phyloP scores from a whole-genome alignment of 2,113 vertebrate species.

The Cyprinodon variegatus region DNA sequence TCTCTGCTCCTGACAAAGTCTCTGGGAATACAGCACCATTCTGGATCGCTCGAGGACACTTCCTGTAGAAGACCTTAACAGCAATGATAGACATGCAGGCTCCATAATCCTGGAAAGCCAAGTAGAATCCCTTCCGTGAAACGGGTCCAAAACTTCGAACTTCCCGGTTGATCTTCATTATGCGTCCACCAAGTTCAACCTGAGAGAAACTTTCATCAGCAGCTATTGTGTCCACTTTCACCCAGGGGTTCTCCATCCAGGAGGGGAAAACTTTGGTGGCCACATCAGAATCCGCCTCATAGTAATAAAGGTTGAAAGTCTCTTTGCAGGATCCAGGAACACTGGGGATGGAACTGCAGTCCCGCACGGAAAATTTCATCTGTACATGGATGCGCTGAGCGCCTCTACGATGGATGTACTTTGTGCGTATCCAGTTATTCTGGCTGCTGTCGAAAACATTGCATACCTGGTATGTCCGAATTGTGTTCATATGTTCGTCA shows the following conservation, averaged over 20 bases:
- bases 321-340: constrained; percentile 97
- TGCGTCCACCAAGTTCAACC: constrained; percentile 91
- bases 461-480: constrained; percentile 97
- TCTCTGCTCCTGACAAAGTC: constrained; percentile 95
- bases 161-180: constrained; percentile 98
- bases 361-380: constrained; percentile 97
- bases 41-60: constrained; percentile 88
- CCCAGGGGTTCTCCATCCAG: constrained; percentile 98
- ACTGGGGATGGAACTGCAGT: constrained; percentile 96
- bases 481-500: constrained; percentile 97
- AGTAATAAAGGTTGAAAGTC: constrained; percentile 97
- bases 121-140: constrained; percentile 91
- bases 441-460: constrained; percentile 94
- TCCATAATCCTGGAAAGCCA: constrained; percentile 97
- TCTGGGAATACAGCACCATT: constrained; percentile 92
- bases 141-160: constrained; percentile 94
- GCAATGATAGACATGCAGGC: constrained; percentile 97
- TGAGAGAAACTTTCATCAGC: constrained; percentile 96
- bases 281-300: constrained; percentile 87
- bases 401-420: constrained; percentile 87
- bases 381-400: constrained; percentile 95
- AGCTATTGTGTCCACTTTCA: constrained; percentile 96
- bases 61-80: constrained; percentile 92
- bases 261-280: constrained; percentile 87
- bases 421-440: constrained; percentile 97